Conservation (phyloP, 2,797 vertebrate genomes). For the Tapirus indicus region DNA sequence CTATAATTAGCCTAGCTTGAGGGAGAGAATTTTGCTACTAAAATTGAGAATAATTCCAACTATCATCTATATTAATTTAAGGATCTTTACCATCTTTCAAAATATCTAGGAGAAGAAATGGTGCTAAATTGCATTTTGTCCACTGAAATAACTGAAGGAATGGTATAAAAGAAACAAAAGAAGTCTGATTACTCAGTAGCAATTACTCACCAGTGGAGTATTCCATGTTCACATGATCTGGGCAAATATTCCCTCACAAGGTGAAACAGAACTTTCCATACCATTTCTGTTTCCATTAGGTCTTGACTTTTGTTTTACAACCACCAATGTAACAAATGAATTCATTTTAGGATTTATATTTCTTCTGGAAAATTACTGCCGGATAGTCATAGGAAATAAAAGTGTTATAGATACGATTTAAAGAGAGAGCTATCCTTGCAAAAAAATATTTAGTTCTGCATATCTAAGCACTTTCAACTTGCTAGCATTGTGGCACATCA, state of each 20-base stretch:
- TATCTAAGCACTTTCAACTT: conserved; percentile 76
- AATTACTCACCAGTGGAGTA: background rate
- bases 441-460: conserved; percentile 75
- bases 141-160: background rate
- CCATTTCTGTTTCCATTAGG: background rate
- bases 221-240: background rate
- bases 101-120: background rate
- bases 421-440: conserved; percentile 77
- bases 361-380: conserved; percentile 71
- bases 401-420: conserved; percentile 75
- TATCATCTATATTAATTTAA: background rate
- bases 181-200: background rate
- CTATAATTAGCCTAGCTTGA: background rate
- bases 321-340: conserved; percentile 26
- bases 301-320: conserved; percentile 62
- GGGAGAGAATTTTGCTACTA: background rate
- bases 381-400: conserved; percentile 65
- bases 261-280: background rate
- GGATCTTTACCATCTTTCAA: background rate
- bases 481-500: conserved; percentile 74
- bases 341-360: conserved; percentile 72
- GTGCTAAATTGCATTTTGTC: background rate
- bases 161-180: background rate
- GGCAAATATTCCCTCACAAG: background rate
- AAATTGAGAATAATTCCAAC: conserved; percentile 39